Evolutionary conservation across 2,888 invertebrate genomes (phyloP), one percentile per base, ranked within the genome.

Genomic region (Polymixis flavicincta): DNA sequence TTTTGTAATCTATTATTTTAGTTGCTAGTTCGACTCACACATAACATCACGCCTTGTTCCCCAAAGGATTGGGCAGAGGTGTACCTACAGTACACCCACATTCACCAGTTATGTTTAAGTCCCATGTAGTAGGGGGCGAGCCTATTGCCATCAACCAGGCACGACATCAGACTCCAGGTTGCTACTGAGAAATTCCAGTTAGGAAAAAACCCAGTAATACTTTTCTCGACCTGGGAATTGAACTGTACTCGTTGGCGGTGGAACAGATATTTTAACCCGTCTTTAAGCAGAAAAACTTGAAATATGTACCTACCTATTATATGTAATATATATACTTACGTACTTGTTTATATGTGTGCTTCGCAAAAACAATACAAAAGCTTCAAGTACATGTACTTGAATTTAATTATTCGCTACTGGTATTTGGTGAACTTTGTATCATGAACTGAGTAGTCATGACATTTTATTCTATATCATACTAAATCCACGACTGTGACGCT

Each of bases 281-380:
- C 1, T 52, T 65, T 32, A 55, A 45, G 37, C 25, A 65, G 13
- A 77, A 77, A 67, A 60, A 32, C 60, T 61, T 60, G 32, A 52
- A 22, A 17, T 64, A 37, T 25, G 28, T 25, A 45, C n/a, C 1
- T 63, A 74, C 2, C 0, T 32, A n/a, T n/a, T n/a, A n/a, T n/a
- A 14, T 2, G 19, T 60, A 54, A 28, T 50, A 59, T 78, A 82
- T 76, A 65, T 54, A 64, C 48, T 75, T 76, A 61, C 14, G 19
- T 42, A 42, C 42, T n/a, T 50, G 19, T 71, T 6, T 45, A 11
- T 3, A 17, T 5, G 13, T 60, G 22, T 28, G 50, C 9, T 45
- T 32, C 17, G n/a, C 78, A 66, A 66, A 60, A 65, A 60, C 55
- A 14, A 19, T 32, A 55, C 14, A 82, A 76, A 82, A 76, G 13